Conservation (phyloP, 2,797 vertebrate genomes). For the Coendou prehensilis region DNA sequence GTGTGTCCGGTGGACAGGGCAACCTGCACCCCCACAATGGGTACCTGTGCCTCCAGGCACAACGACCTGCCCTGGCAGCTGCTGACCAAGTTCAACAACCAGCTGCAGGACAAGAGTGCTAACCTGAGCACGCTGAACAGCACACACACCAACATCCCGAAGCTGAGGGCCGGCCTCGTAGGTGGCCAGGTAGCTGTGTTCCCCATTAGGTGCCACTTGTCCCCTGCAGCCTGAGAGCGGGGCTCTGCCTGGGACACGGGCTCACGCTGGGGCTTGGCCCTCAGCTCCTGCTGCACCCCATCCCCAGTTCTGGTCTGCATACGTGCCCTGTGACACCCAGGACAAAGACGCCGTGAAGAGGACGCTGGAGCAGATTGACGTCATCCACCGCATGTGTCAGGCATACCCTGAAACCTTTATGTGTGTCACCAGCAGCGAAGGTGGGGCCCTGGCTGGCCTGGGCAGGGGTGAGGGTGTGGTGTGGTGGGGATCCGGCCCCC, state of each 20-base stretch:
- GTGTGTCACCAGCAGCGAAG: slow-evolving; percentile 89
- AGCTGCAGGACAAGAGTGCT: slow-evolving; percentile 88
- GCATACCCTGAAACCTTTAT: slow-evolving; percentile 91
- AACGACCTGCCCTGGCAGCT: slow-evolving; percentile 97
- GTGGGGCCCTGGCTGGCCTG: slow-evolving; percentile 83
- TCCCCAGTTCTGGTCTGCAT: slow-evolving; percentile 96
- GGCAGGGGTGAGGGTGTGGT: too few species aligned
- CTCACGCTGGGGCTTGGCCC: too few species aligned
- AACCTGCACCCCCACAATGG: not conserved
- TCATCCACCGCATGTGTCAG: slow-evolving; percentile 95
- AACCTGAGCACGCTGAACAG: slow-evolving; percentile 88
- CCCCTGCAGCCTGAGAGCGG: not conserved
- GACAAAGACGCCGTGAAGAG: slow-evolving; percentile 94
- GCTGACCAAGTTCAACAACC: slow-evolving; percentile 92
- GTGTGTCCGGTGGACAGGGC: not conserved
- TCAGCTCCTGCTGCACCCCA: fast-evolving
- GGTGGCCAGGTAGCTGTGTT: slow-evolving; percentile 93
- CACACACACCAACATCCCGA: slow-evolving; percentile 96
- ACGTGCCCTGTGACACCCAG: slow-evolving; percentile 93
- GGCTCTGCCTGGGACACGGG: not conserved
- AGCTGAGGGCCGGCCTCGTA: slow-evolving; percentile 92
- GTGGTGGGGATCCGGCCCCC: not conserved
- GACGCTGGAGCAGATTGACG: slow-evolving; percentile 96
- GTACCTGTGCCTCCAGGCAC: slow-evolving; percentile 89
- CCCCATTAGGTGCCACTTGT: not conserved